A percentile compares a stretch with the other conserved stretches of the same genome.
These are phyloP conservation scores for Troides aeacus DNA, from an alignment of 2,888 invertebrate species.

Conservation along the genomic window DNA sequence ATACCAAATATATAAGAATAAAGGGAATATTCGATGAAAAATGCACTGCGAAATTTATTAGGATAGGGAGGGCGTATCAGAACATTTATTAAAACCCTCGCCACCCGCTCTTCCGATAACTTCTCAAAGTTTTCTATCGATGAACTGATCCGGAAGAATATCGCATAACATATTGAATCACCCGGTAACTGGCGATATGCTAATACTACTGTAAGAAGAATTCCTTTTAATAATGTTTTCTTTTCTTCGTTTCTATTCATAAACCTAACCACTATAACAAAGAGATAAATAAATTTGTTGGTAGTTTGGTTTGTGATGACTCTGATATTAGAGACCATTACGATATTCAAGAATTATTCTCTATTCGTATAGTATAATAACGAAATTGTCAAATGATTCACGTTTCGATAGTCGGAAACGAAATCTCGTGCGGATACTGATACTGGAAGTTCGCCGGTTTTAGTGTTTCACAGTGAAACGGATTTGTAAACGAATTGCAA, in stretches of 20 bases:
- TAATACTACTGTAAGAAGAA: neutral
- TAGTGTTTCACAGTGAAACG: conserved; percentile 3
- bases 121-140: conserved; percentile 18
- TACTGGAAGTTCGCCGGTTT: neutral
- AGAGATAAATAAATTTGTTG: too few species aligned
- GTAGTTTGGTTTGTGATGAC: too few species aligned
- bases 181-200: neutral
- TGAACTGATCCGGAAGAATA: conserved; percentile 6
- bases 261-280: too few species aligned
- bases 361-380: too few species aligned
- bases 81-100: conserved; percentile 6
- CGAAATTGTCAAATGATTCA: too few species aligned
- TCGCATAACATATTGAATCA: conserved; percentile 7
- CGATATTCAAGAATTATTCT: too few species aligned
- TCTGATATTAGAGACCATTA: too few species aligned
- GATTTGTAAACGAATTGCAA: conserved; percentile 17
- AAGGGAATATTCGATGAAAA: neutral
- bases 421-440: neutral
- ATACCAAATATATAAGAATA: too few species aligned
- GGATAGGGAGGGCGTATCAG: conserved; percentile 5
- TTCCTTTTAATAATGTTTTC: neutral
- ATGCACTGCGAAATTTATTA: conserved; percentile 3
- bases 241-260: neutral
- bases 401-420: too few species aligned
- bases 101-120: conserved; percentile 1